Evolutionary conservation across 2,888 invertebrate genomes (phyloP).

Genomic region (Ischnura elegans): DNA sequence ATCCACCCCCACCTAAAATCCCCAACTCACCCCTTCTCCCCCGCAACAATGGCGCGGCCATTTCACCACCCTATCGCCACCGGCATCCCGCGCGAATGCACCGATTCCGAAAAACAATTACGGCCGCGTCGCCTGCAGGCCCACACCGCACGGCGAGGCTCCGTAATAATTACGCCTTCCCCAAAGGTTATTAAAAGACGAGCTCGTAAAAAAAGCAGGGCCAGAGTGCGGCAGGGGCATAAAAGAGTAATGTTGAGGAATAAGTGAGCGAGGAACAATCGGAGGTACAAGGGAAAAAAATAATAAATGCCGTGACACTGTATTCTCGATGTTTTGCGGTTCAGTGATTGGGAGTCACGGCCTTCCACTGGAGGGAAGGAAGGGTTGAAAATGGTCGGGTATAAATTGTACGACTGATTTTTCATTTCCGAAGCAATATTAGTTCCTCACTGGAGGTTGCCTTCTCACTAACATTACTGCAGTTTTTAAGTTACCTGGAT

Average conservation of each 20-base stretch:
- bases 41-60: neutral
- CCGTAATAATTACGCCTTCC: slow-evolving; percentile 2
- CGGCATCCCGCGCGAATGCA: neutral
- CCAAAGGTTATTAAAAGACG: neutral
- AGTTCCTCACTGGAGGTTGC: too few species aligned
- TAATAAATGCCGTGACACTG: neutral
- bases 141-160: neutral
- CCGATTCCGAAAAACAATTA: slow-evolving; percentile 4
- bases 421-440: neutral
- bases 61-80: neutral
- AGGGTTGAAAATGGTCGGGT: neutral
- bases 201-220: slow-evolving; percentile 1
- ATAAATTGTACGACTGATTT: neutral
- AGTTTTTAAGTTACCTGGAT: too few species aligned
- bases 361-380: neutral
- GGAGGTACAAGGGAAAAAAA: neutral
- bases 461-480: too few species aligned
- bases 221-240: neutral
- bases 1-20: neutral
- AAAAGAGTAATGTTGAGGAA: neutral
- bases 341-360: neutral
- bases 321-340: neutral
- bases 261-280: neutral
- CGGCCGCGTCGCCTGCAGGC: neutral
- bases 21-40: too few species aligned